phyloP scores from a whole-genome alignment of 2,113 vertebrate genomes.

The Corythornis cristatus region DNA sequence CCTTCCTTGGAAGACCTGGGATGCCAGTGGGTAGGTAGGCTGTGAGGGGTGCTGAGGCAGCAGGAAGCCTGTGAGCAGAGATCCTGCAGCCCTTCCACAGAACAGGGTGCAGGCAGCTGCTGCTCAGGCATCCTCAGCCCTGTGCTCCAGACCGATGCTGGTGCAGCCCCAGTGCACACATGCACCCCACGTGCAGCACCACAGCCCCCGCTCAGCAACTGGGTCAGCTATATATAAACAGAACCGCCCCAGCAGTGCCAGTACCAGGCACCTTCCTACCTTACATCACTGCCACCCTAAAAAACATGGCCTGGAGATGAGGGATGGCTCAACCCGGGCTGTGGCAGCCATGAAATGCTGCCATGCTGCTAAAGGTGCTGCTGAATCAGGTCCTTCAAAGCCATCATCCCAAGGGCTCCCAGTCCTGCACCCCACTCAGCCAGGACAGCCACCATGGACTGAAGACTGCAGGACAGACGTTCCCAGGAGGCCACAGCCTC shows the following conservation, averaged over 20 bases:
- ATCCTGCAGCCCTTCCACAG: not conserved
- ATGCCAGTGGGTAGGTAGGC: not conserved
- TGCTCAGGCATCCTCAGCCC: not conserved
- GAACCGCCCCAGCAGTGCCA: not conserved
- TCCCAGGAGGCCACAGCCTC: not conserved
- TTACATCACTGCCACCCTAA: slow-evolving; percentile 58
- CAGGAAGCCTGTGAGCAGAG: not conserved
- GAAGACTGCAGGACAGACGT: rapidly evolving
- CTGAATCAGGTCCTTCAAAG: rapidly evolving
- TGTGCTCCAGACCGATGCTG: rapidly evolving
- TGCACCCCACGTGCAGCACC: not conserved
- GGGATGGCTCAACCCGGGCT: not conserved
- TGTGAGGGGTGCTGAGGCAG: not conserved
- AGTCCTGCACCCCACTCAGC: rapidly evolving
- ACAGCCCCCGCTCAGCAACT: slow-evolving; percentile 16
- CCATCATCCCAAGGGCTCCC: not conserved
- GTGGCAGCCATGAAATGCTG: not conserved
- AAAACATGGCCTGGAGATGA: not conserved
- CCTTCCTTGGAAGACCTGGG: not conserved
- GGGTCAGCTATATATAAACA: slow-evolving; percentile 52
- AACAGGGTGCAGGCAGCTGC: not conserved
- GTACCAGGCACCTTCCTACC: slow-evolving; percentile 16
- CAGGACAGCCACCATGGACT: not conserved
- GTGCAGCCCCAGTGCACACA: not conserved
- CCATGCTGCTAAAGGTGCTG: not conserved